Base-by-base conservation (phyloP, 2,888 invertebrate species). In the Drosophila lacicola region DNA sequence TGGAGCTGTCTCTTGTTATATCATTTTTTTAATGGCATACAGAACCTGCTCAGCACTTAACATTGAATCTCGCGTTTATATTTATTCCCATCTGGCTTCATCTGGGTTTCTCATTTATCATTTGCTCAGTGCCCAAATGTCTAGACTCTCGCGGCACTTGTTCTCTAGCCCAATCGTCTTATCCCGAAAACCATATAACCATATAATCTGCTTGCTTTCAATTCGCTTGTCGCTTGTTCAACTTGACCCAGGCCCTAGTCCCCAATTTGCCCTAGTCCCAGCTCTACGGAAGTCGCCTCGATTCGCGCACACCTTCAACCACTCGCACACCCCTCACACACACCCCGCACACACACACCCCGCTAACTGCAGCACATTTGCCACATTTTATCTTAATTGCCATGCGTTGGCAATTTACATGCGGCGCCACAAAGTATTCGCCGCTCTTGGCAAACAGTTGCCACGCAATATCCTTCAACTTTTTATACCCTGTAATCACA, bases 301-400 rank as follows among this genome's bases (percentile, higher is more conserved):
- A 19, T 29, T 42, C 29, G 41, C 33, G 44, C 4, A 19, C 45
- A 46, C 50, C 49, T 37, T 17, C 60, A 42, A n/a, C 44, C 41
- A 25, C 17, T 33, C n/a, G 10, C 13, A n/a, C 36, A 10, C 10
- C 13, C 17, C 17, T 17, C 17, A 2, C 17, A 17, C 36, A 10
- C 10, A 9, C 13, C 36, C 17, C 19, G 6, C 34, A n/a, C n/a
- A n/a, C 13, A n/a, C 36, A 10, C 10, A 9, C 13, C 36, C 17
- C 19, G 6, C 34, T 9, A n/a, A 34, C 25, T 6, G 13, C 33
- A 36, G 8, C 39, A 10, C 62, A 34, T 70, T 71, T 50, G 65
- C 65, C 71, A 45, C 78, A 70, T 69, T 84, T 82, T 78, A 81
- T 81, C 81, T 87, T 86, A 78, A 82, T 82, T 83, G 83, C 80